These are phyloP conservation scores for Ladona fulva DNA, from an alignment of 1,140 invertebrate species.

Conservation along the genomic window DNA sequence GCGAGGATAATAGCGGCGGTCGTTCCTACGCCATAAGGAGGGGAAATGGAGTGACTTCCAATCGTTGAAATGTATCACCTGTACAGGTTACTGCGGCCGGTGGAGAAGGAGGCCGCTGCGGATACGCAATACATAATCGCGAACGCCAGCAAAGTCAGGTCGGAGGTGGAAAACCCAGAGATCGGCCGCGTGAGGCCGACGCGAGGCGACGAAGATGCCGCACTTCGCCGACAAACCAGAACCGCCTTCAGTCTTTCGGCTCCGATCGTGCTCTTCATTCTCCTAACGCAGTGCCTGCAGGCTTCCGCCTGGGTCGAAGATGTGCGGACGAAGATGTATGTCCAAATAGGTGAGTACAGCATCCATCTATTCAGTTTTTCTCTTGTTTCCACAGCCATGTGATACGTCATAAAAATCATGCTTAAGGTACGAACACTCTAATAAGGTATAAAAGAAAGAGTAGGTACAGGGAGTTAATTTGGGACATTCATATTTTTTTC, in stretches of 20 bases:
- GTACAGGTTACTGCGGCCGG: background rate
- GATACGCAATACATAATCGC: background rate
- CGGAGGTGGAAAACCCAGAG: background rate
- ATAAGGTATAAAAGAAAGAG: no score
- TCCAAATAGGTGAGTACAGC: conserved; percentile 20
- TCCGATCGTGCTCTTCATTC: background rate
- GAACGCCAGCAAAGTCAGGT: background rate
- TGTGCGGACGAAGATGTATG: conserved; percentile 19
- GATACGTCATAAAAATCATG: no score
- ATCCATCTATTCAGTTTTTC: background rate
- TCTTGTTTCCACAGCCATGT: background rate
- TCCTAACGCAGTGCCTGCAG: conserved; percentile 11
- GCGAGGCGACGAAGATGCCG: background rate
- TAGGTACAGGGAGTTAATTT: no score
- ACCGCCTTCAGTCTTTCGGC: background rate
- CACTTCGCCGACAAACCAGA: background rate
- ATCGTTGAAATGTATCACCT: background rate
- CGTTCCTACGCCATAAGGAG: background rate
- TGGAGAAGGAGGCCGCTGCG: background rate
- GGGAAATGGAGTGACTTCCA: background rate
- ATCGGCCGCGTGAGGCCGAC: background rate
- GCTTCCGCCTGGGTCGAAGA: conserved; percentile 19
- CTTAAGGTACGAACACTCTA: no score
- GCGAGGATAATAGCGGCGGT: no score
- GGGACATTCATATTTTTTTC: no score